These are phyloP conservation scores for Bilobella aurantiaca DNA, from an alignment of 1,140 invertebrate genomes.

Conservation along the genomic window DNA sequence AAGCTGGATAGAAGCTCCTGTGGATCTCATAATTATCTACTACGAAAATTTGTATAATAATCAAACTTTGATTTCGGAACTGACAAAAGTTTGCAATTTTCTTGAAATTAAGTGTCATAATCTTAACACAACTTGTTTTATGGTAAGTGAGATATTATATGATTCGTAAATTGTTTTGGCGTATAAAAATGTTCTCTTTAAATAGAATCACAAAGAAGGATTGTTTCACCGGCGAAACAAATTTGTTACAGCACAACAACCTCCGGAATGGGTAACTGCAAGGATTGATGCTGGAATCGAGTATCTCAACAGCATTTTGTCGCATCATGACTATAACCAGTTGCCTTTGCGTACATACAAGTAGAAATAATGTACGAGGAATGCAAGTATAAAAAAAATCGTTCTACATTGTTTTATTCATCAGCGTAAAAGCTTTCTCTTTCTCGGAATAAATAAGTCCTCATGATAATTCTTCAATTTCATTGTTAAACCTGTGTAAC, in stretches of 20 bases:
- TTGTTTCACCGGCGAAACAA: constrained; percentile 18
- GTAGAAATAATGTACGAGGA: neutral
- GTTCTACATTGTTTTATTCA: too few species aligned
- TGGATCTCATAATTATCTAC: constrained; percentile 31
- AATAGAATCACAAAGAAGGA: constrained; percentile 24
- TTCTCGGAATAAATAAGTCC: too few species aligned
- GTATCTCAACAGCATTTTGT: constrained; percentile 22
- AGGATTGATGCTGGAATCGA: constrained; percentile 24
- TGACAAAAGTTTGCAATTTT: constrained; percentile 34
- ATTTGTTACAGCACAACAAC: neutral
- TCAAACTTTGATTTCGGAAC: constrained; percentile 17
- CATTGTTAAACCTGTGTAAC: too few species aligned
- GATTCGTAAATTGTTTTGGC: neutral
- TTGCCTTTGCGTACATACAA: constrained; percentile 23
- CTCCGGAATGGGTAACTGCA: constrained; percentile 18
- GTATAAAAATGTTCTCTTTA: constrained; percentile 4
- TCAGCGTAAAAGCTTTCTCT: too few species aligned
- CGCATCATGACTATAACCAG: neutral
- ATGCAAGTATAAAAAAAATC: too few species aligned
- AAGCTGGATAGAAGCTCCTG: constrained; percentile 35
- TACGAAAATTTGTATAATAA: constrained; percentile 35
- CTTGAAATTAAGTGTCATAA: constrained; percentile 23
- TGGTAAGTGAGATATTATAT: constrained; percentile 21
- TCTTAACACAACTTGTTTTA: constrained; percentile 29
- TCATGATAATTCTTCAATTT: too few species aligned